Conservation (phyloP, 2,113 vertebrate genomes). For the Cebus imitator region DNA sequence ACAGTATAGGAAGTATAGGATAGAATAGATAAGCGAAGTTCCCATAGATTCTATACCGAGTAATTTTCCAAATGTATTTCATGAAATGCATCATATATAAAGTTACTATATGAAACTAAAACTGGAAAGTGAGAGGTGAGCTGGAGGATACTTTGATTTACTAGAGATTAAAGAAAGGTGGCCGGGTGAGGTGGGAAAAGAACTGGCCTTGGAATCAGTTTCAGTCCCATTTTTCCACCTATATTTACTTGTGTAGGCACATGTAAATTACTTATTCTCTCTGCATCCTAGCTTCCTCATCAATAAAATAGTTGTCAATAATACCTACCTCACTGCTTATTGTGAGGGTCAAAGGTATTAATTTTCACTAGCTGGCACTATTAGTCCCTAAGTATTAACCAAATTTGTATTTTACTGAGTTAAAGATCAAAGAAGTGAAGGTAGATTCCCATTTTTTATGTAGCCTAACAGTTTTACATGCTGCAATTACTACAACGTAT, state of each 20-base stretch:
- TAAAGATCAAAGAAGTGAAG: not conserved
- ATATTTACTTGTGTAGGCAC: not conserved
- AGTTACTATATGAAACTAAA: not conserved
- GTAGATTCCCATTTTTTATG: not conserved
- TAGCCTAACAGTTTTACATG: not conserved
- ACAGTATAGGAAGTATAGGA: too few relatives aligned
- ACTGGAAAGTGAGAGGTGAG: not conserved
- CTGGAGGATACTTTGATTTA: not conserved
- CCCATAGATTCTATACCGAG: not conserved
- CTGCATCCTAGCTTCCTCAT: not conserved
- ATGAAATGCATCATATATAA: not conserved
- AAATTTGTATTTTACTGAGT: not conserved
- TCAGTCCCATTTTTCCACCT: not conserved
- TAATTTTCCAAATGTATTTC: not conserved
- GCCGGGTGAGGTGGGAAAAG: not conserved
- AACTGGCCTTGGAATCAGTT: not conserved
- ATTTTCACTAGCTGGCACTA: slow-evolving; percentile 8
- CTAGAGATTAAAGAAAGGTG: not conserved
- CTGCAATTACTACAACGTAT: not conserved
- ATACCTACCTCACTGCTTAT: not conserved
- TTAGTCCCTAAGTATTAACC: not conserved
- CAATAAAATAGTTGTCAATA: not conserved
- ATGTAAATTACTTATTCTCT: not conserved
- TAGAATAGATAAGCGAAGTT: not conserved
- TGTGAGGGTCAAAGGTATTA: not conserved